These are phyloP conservation scores for Philereme vetulata DNA, from an alignment of 2,888 invertebrate species.

Conservation along the genomic window DNA sequence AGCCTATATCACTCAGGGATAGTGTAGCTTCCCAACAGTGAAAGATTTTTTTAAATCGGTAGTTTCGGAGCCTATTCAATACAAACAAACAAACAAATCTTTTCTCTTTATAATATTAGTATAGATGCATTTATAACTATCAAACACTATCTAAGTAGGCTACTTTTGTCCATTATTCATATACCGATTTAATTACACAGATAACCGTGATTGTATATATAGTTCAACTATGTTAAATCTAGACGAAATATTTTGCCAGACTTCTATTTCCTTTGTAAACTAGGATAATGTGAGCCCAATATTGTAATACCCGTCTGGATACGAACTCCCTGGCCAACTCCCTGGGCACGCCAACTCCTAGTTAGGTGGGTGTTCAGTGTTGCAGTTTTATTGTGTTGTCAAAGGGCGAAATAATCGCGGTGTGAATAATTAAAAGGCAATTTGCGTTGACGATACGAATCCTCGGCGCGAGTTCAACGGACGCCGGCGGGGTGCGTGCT, in stretches of 20 bases:
- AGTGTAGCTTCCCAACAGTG: too few relatives aligned
- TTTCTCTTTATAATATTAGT: too few relatives aligned
- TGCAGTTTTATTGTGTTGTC: conserved; percentile 44
- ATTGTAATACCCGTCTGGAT: neutral
- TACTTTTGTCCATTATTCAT: too few relatives aligned
- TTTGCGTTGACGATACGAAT: conserved; percentile 73
- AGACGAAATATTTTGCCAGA: neutral
- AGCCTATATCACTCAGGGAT: too few relatives aligned
- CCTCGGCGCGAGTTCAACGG: conserved; percentile 67
- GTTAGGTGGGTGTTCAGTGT: conserved; percentile 2
- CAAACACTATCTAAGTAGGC: too few relatives aligned
- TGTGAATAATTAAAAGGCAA: conserved; percentile 79
- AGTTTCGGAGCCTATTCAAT: too few relatives aligned
- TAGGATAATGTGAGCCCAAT: neutral
- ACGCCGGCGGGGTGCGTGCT: conserved; percentile 56
- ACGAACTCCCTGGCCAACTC: neutral
- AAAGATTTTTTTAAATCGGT: too few relatives aligned
- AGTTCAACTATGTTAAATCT: neutral
- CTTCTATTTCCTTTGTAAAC: neutral
- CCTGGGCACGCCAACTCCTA: neutral
- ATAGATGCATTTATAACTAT: too few relatives aligned
- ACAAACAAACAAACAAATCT: too few relatives aligned
- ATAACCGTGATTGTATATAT: too few relatives aligned
- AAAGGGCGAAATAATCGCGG: conserved; percentile 71
- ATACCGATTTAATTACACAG: too few relatives aligned